phyloP scores from a whole-genome alignment of 2,797 vertebrate species.

The Triplophysa bombifrons region DNA sequence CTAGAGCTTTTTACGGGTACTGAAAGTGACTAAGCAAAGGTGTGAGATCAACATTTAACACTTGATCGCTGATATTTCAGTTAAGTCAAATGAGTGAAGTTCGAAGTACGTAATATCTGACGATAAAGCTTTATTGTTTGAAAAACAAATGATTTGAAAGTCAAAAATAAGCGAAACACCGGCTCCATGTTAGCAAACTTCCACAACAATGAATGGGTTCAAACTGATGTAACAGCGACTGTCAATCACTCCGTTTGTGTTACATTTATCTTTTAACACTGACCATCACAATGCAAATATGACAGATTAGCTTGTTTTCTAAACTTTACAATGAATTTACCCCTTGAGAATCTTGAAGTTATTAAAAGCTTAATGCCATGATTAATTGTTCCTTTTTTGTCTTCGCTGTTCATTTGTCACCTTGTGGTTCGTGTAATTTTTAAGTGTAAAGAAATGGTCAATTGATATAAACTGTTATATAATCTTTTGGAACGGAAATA shows the following conservation, averaged over 20 bases:
- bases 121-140: background rate
- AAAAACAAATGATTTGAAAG: background rate
- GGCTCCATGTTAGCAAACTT: background rate
- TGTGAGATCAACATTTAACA: conserved; percentile 16
- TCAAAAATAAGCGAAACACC: conserved; percentile 6
- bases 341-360: background rate
- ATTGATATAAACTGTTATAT: background rate
- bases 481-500: background rate
- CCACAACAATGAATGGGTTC: conserved; percentile 14
- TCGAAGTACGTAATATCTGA: background rate
- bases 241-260: background rate
- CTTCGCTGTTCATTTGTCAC: too few relatives aligned
- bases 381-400: background rate
- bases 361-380: background rate
- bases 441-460: background rate
- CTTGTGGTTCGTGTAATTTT: background rate
- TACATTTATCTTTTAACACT: background rate
- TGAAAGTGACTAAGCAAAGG: conserved; percentile 44
- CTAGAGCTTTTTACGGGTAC: conserved; percentile 6
- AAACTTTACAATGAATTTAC: background rate
- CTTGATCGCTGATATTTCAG: background rate
- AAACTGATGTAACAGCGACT: background rate
- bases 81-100: background rate
- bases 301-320: background rate
- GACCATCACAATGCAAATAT: background rate